phyloP scores from a whole-genome alignment of 2,888 invertebrate species.

The Andrena flavipes region DNA sequence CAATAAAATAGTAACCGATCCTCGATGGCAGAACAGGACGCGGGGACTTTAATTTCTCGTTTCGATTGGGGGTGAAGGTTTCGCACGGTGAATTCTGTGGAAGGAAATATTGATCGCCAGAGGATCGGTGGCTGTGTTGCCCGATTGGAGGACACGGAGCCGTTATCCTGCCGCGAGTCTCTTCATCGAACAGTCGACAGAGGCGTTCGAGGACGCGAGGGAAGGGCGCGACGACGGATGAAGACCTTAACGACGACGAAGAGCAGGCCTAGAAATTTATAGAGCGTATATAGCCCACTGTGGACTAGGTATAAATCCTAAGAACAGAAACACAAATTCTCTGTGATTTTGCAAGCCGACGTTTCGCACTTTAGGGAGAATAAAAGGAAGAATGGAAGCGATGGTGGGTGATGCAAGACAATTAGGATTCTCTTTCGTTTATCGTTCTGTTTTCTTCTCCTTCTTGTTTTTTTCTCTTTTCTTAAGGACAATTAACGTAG shows the following conservation, averaged over 20 bases:
- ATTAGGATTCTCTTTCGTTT: constrained; percentile 35
- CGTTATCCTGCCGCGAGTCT: constrained; percentile 61
- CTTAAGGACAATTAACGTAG: constrained; percentile 48
- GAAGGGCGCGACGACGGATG: constrained; percentile 51
- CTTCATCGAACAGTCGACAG: constrained; percentile 61
- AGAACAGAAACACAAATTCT: constrained; percentile 67
- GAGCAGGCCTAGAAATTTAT: constrained; percentile 73
- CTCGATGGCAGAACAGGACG: neutral
- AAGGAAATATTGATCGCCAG: neutral
- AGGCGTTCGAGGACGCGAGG: constrained; percentile 45
- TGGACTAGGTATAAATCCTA: constrained; percentile 62
- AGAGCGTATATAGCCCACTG: constrained; percentile 65
- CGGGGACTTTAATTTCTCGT: neutral
- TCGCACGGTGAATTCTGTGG: no score
- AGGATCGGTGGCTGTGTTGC: constrained; percentile 27
- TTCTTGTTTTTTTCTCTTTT: constrained; percentile 23
- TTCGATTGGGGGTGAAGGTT: neutral
- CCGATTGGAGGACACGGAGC: constrained; percentile 65
- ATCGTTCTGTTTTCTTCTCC: no score
- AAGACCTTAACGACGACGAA: constrained; percentile 70
- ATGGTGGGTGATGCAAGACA: neutral
- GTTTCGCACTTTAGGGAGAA: constrained; percentile 64
- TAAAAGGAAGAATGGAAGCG: constrained; percentile 20
- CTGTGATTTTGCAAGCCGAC: constrained; percentile 73
- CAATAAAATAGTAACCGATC: constrained; percentile 25